phyloP scores from a whole-genome alignment of 2,113 vertebrate genomes.

The Hydropotes inermis region DNA sequence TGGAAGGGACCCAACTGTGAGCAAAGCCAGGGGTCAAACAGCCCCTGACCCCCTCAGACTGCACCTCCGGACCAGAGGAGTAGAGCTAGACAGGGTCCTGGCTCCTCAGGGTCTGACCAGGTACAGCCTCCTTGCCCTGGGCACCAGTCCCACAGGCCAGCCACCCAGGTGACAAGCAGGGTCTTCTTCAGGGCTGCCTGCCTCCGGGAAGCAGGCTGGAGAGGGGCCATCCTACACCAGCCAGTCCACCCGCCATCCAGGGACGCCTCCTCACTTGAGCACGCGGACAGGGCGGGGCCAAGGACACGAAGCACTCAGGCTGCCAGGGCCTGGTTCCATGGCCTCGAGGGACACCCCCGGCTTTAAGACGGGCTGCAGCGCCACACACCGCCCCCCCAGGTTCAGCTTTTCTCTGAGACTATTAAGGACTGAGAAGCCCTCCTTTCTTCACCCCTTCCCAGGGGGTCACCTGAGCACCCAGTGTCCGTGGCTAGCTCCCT shows the following conservation, averaged over 20 bases:
- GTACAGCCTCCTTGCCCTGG: neutral
- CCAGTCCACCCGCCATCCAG: neutral
- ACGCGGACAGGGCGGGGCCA: neutral
- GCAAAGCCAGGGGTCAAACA: neutral
- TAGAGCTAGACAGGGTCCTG: neutral
- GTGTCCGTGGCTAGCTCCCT: neutral
- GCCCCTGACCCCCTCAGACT: neutral
- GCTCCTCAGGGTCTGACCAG: neutral
- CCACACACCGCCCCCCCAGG: rapidly evolving
- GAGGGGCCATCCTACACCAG: neutral
- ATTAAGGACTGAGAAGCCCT: neutral
- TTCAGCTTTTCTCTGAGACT: neutral
- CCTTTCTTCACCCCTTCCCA: neutral
- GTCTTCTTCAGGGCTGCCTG: neutral
- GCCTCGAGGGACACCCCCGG: rapidly evolving
- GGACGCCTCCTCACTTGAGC: neutral
- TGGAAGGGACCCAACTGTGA: neutral
- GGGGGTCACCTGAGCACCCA: neutral
- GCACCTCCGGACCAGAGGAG: neutral
- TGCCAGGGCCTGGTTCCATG: neutral
- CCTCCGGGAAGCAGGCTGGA: neutral
- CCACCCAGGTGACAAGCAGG: neutral
- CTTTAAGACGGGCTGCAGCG: neutral
- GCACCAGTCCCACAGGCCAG: neutral
- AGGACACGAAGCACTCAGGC: too few species aligned